Evolutionary conservation across 1,140 invertebrate genomes (phyloP), one percentile per base, ranked within the genome.

Genomic region (Drosophila teissieri): DNA sequence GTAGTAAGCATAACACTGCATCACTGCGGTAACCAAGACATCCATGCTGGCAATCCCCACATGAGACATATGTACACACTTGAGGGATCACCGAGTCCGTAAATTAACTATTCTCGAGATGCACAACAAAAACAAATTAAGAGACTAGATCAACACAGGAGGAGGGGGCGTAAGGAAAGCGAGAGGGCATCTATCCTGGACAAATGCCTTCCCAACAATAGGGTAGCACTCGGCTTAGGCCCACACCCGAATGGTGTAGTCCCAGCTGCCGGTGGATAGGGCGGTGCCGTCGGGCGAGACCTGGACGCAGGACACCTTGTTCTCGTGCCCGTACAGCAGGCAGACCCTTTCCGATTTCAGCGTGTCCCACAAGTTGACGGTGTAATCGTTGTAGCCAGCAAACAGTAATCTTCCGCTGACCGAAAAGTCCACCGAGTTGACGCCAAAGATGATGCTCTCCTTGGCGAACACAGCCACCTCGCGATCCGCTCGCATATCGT

Each of bases 371-470:
- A 99, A 96, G 93, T 99, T 98, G 22, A 99, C 97, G 17, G 98
- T 99, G 92, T 99, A 99, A 93, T 99, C 99, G 93, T 98, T 98
- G 94, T 99, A 99, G 51, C 98, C 99, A 73, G 98, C 98, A 94
- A 99, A 99, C 73, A 99, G 93, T 53, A 99, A 93, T 12, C 98
- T 96, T 22, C 98, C 98, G 93, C 98, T 99, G 19, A 99, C 95
- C 61, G 98, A 99, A 92, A 99, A 98, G 93, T 99, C 99, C 39
- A 99, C 98, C 7, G 98, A 97, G 93, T 99, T 99, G 5, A 98
- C 98, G 34, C 98, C 98, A 94, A 99, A 99, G 88, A 99, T 97
- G 78, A 99, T 98, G 92, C 97, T 99, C 90, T 99, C 98, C 93
- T 99, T 99, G 73, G 96, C 96, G 93, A 99, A 99, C 73, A 98